phyloP scores from a whole-genome alignment of 2,797 vertebrate species.

The Malurus leucopterus region DNA sequence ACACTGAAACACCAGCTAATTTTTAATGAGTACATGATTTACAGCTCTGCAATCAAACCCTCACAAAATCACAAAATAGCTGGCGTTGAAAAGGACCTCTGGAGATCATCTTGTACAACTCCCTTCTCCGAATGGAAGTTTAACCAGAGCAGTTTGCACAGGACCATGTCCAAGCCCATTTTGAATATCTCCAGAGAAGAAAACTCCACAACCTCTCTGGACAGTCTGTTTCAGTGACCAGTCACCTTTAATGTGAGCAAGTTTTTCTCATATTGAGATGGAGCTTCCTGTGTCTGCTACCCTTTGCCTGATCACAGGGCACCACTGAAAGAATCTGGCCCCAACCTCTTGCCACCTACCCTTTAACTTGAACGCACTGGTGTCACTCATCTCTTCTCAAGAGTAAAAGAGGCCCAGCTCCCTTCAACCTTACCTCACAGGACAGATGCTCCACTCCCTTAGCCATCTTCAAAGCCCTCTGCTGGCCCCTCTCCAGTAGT shows the following conservation, averaged over 20 bases:
- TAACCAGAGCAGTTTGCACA: not conserved
- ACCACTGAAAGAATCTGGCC: not conserved
- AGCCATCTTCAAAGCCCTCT: not conserved
- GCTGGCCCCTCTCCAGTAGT: too few relatives aligned
- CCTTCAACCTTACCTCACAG: not conserved
- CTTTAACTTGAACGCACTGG: not conserved
- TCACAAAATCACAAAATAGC: not conserved
- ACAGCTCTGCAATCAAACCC: not conserved
- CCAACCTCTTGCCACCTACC: not conserved
- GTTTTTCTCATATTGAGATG: not conserved
- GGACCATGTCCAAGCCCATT: not conserved
- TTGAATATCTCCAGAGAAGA: not conserved
- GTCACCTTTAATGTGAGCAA: accelerated
- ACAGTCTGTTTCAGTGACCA: not conserved
- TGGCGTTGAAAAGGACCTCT: not conserved
- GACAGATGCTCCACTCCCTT: not conserved
- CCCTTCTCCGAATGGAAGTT: not conserved
- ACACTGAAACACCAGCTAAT: not conserved
- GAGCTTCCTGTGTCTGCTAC: not conserved
- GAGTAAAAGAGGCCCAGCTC: not conserved
- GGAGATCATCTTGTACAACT: not conserved
- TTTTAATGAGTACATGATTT: not conserved
- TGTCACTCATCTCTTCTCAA: not conserved
- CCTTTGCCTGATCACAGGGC: not conserved
- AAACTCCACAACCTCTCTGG: not conserved